These are phyloP conservation scores for Circaetus cinerascens DNA, from an alignment of 2,113 vertebrate species.

Conservation along the genomic window DNA sequence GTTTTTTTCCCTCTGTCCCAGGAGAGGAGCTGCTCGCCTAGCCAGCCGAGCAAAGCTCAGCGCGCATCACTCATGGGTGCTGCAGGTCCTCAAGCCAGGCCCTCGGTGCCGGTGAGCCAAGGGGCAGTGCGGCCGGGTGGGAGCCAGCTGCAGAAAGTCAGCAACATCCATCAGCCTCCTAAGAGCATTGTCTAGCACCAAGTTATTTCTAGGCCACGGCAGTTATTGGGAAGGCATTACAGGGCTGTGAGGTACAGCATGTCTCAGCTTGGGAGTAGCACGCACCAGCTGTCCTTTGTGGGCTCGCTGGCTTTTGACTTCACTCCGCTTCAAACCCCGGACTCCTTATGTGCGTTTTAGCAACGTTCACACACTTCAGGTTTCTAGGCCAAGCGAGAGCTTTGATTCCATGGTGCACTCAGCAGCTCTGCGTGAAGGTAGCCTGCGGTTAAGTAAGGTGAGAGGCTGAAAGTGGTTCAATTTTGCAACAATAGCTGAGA, in stretches of 20 bases:
- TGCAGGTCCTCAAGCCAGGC: neutral
- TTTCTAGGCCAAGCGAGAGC: neutral
- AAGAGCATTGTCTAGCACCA: neutral
- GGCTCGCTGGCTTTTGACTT: neutral
- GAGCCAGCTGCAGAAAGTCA: neutral
- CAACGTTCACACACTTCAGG: neutral
- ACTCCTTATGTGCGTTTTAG: neutral
- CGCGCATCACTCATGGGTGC: neutral
- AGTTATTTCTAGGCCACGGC: neutral
- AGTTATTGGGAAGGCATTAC: neutral
- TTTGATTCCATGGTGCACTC: neutral
- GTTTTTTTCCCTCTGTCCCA: neutral
- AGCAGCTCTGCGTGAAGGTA: neutral
- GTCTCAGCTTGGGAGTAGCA: neutral
- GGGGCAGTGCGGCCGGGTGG: neutral
- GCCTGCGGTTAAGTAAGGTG: constrained; percentile 9
- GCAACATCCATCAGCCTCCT: neutral
- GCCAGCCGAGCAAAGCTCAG: neutral
- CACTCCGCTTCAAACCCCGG: neutral
- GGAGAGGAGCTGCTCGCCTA: neutral
- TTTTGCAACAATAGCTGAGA: constrained; percentile 35
- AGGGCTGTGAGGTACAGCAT: neutral
- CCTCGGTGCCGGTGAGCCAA: neutral
- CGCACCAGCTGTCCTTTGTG: neutral
- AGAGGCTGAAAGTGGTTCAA: constrained; percentile 27